Base-by-base conservation (phyloP, 2,797 vertebrate species). In the Muscicapa comitata region DNA sequence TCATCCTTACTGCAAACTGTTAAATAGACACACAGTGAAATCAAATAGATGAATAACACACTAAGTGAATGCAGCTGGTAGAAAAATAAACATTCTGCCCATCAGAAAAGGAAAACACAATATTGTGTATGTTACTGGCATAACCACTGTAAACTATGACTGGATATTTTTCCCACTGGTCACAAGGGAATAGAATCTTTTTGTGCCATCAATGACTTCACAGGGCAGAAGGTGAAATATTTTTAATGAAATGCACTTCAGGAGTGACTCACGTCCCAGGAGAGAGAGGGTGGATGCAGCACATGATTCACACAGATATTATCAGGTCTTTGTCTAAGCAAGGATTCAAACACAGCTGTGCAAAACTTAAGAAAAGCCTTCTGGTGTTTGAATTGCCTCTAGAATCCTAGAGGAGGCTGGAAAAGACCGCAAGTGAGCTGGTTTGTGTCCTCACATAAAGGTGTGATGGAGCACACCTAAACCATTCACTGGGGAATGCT, bases 181-280 rank as follows among this genome's bases (percentile, higher is more conserved):
- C 93, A 82, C 77, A 62, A 62, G 68, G 86, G 94, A 94, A 83
- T 35, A 83, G 33, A 96, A 95, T 78, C 75, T 68, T 95, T 80
- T 68, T 79, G 57, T 79, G 93, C 93, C 94, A 96, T 90, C 74
- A 73, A n/a, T 97, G 89, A 97, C 85, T 96, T 96, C 96, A 97
- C 16, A 15, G 90, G 90, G 88, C 95, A 95, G 85, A 95, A 86
- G 85, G 70, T 82, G 92, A 93, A 97, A 90, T 71, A 93, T 68
- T 95, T 96, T 80, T 87, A 66, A 90, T 77, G 90, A 95, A 96
- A 66, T 72, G 65, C 79, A 82, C 65, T 95, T 86, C 53, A 77
- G 1, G 21, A 90, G 74, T 95, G 94, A 91, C 78, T 96, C 94
- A 96, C 33, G 77, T 79, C 92, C 76, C 93, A 94, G 72, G 73